Evolutionary conservation across 2,797 vertebrate genomes (phyloP), one percentile per base, ranked within the genome.

Genomic region (Semotilus atromaculatus): DNA sequence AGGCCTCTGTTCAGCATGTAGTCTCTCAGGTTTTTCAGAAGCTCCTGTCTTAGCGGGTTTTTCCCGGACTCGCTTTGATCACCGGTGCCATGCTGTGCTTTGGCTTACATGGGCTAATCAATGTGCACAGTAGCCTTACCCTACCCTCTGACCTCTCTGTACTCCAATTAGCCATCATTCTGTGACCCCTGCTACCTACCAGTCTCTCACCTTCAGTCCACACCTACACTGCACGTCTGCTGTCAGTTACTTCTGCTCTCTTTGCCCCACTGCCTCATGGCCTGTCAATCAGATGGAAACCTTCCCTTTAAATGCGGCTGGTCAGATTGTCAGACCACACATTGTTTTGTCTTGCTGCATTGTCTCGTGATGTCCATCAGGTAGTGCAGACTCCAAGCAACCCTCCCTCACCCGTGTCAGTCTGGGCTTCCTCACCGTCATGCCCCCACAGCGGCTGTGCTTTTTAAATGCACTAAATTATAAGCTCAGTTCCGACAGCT

Each of bases 21-120:
- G 29, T 78, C 66, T 78, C 38, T 40, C 21, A 70, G 72, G 74
- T 51, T 58, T 77, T 75, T 83, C 62, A 71, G 64, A 78, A 84
- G 64, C 74, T 84, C 53, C 62, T 70, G 74, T 77, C 26, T 77
- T 68, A 45, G 36, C 3, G 1, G 51, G 36, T 60, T 58, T 60
- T 58, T 70, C 26, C 26, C 3, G 5, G 38, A 84, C 23, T 62
- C 0, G 16, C 74, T 84, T 78, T 88, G 62, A 85, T 79, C 82
- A 64, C 71, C 10, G 21, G 48, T 71, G 38, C 86, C 81, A 79
- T 76, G 60, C 84, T 31, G 53, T 60, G 53, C 55, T 64, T 55
- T n/a, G 43, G 67, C 53, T 48, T 80, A 80, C 55, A 62, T 11
- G 40, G 43, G 40, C 67, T 88, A 86, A 86, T 86, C 84, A 88